Evolutionary conservation across 2,113 vertebrate genomes (phyloP), one percentile per base, ranked within the genome.

Genomic region (Odocoileus virginianus): DNA sequence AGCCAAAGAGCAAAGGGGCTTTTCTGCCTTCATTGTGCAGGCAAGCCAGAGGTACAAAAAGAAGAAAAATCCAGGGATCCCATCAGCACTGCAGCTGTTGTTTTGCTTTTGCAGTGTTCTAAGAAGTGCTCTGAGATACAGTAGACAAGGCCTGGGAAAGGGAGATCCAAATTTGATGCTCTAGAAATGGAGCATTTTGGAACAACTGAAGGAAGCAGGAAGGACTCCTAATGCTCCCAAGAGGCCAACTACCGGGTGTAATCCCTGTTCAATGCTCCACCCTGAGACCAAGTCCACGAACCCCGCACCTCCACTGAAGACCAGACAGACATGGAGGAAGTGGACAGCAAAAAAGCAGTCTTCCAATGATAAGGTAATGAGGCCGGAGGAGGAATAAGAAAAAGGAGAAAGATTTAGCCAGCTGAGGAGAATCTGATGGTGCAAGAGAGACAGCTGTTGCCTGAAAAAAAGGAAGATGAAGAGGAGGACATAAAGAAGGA

Each of bases 1-100:
- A 99, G 98, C 98, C 99, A 83, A 99, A 99, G 87, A 99, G 99
- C 98, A 99, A 99, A 98, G 99, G 99, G 98, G 99, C 98, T 88
- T 98, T 98, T 50, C 61, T 92, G 60, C 43, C 81, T 58, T 82
- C 28, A 86, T 17, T 8, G 55, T 47, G 33, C 98, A 99, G 98
- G 99, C 98, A 0, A 99, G 98, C 97, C 98, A 98, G 99, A 99
- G 96, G 98, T 99, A 90, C 99, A 99, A 94, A 99, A 99, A 21
- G 97, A 99, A 99, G 96, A 99, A 99, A 97, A 99, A 98, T 91
- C 98, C 99, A 28, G 99, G 99, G 91, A 98, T 99, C 94, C 98
- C 10, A 99, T 98, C 89, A 99, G 99, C 98, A 98, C 98, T 93
- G 98, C 98, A 61, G 98, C 99, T 99, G 45, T 36, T 28, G 43